Evolutionary conservation across 1,140 invertebrate species (phyloP).

Genomic region (Belonocnema kinseyi): DNA sequence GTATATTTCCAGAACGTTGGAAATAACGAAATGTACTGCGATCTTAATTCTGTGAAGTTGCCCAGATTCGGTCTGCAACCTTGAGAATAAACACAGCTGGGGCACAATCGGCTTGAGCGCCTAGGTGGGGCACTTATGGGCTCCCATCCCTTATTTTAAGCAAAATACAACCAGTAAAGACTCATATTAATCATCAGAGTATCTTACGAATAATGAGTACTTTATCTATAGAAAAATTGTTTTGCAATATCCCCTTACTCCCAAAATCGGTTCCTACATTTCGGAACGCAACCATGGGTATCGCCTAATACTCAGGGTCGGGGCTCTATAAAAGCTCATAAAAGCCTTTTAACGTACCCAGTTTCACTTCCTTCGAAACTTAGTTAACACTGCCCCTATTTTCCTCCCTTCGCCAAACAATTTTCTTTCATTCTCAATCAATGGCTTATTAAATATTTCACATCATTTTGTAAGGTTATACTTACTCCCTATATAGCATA

Average conservation of each 20-base stretch:
- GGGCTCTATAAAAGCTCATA: conserved; percentile 65
- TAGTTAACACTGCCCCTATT: conserved; percentile 59
- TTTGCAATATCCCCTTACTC: neutral
- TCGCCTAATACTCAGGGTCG: conserved; percentile 53
- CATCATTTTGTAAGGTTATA: neutral
- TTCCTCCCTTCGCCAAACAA: neutral
- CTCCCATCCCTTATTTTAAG: no score
- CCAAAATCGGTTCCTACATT: neutral
- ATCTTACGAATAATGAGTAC: no score
- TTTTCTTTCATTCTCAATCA: neutral
- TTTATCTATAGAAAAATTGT: neutral
- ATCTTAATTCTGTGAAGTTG: no score
- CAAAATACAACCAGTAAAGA: no score
- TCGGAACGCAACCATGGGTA: conserved; percentile 49
- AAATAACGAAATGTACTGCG: no score
- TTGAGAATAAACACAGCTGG: no score
- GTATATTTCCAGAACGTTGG: no score
- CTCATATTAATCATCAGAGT: no score
- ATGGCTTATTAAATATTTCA: neutral
- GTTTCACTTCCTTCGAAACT: conserved; percentile 55
- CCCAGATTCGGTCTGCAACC: no score
- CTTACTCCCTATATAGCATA: neutral
- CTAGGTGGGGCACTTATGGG: no score
- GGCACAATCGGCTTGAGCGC: no score
- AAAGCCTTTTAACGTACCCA: conserved; percentile 66